Evolutionary conservation across 2,797 vertebrate genomes (phyloP), one percentile per base, ranked within the genome.

Genomic region (Echiichthys vipera): DNA sequence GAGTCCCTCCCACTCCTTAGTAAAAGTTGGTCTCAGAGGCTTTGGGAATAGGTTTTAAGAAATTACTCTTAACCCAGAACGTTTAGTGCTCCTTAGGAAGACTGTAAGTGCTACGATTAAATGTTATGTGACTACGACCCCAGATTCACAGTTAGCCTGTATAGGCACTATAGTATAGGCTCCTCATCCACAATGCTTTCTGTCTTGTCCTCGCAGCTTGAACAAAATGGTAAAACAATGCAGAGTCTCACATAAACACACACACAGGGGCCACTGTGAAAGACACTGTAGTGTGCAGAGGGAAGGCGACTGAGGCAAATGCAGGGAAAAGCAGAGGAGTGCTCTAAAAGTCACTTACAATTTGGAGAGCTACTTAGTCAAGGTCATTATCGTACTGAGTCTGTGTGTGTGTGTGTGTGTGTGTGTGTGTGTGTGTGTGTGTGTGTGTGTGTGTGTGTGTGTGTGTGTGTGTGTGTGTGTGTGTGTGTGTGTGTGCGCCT

Each of bases 361-460:
- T 83, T 77, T 86, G 58, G 72, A 87, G 80, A 89, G 86, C 81
- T 86, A 85, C 88, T 90, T 84, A 84, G 87, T 83, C 88, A 90
- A 91, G 87, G 86, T 89, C 84, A 86, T 86, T 90, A 88, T 66
- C 75, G 78, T 42, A 46, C 63, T 42, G 61, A 55, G 70, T 80
- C 46, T 80, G 73, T 81, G 63, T 24, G 8, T 65, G 61, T 67
- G 80, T 58, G 61, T 65, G 71, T 43, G 64, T 54, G 68, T 42
- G 4, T 30, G 50, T 34, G 25, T 56, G 45, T 57, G 42, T 39
- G 45, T 53, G 69, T 37, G 65, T 51, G 68, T 51, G 29, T 17
- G 34, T 83, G 69, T 50, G 76, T 84, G 68, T 49, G 72, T 76
- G 70, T 66, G 76, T 76, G 34, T 54, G 63, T 71, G 24, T 51